Base-by-base conservation (phyloP, 2,888 invertebrate species). In the Melieria omissa region DNA sequence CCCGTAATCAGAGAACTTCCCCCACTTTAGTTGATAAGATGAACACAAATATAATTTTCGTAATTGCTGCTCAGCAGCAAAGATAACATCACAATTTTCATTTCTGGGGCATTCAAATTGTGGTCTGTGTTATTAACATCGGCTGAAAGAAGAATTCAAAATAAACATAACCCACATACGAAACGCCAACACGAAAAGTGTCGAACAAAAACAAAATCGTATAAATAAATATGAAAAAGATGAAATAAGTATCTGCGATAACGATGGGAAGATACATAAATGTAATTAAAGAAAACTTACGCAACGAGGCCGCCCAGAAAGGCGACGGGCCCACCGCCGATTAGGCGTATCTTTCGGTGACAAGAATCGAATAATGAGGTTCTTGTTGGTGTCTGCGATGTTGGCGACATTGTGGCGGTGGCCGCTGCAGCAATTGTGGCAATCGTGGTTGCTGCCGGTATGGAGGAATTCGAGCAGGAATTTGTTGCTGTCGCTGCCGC, bases 281-380 rank as follows among this genome's bases (percentile, higher is more conserved):
- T 8, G 16, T 4, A n/a, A 4, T 46, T 55, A 55, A 49, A 63
- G 58, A 54, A 74, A 80, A 90, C 92, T 92, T 90, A 92, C 92
- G 92, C 91, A 85, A 92, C 92, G 82, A 92, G 89, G 82, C 92
- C 92, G 82, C 91, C 91, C 77, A 91, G 87, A 85, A 91, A 91
- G 78, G 91, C 90, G 77, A 90, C 91, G 58, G 91, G 90, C 71
- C 90, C 91, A 74, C 90, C 91, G 80, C 92, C 91, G 84, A 92
- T 91, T 82, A 92, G 89, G 78, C 92, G 89, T 83, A 92, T 92
- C 88, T 92, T 92, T 85, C 91, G 89, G 87, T 92, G 92, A 86
- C 92, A 92, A 81, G 92, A 91, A 88, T 92, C 92, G 86, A 92
- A 90, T 62, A 92, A 89, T 76, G 92, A 92, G 76, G 90, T 89